Evolutionary conservation across 2,113 vertebrate species (phyloP).

Genomic region (Oxyura jamaicensis): DNA sequence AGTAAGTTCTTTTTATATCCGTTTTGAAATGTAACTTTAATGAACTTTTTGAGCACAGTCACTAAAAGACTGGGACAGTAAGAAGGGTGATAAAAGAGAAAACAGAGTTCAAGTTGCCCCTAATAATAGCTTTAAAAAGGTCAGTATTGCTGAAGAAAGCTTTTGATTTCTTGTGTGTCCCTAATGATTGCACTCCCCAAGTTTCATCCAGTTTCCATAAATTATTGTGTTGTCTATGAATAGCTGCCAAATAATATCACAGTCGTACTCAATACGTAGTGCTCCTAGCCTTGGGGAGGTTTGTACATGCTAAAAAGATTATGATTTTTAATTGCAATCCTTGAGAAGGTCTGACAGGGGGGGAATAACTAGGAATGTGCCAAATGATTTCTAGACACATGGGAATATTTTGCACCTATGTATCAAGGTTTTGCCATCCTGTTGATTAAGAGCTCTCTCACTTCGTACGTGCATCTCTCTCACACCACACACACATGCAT

Average conservation of each 20-base stretch:
- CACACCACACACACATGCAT: neutral
- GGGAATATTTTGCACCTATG: constrained; percentile 60
- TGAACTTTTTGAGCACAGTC: neutral
- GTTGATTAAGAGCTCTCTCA: constrained; percentile 62
- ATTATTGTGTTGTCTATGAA: constrained; percentile 70
- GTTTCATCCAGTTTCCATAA: constrained; percentile 72
- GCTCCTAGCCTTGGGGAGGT: constrained; percentile 65
- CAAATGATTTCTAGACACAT: constrained; percentile 63
- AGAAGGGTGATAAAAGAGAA: neutral
- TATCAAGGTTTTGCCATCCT: constrained; percentile 37
- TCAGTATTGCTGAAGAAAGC: constrained; percentile 21
- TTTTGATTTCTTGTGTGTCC: constrained; percentile 11
- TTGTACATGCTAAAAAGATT: constrained; percentile 75
- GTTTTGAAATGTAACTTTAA: constrained; percentile 46
- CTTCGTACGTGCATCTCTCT: neutral
- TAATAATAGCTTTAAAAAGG: constrained; percentile 27
- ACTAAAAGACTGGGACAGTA: neutral
- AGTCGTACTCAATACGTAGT: constrained; percentile 58
- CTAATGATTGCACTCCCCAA: constrained; percentile 42
- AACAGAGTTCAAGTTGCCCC: constrained; percentile 39
- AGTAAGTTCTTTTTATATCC: constrained; percentile 84
- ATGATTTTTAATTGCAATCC: constrained; percentile 74
- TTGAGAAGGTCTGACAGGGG: constrained; percentile 64
- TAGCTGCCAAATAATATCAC: constrained; percentile 73
- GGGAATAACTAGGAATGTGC: constrained; percentile 52